Evolutionary conservation across 2,113 vertebrate species (phyloP).

Genomic region (Tyto alba): DNA sequence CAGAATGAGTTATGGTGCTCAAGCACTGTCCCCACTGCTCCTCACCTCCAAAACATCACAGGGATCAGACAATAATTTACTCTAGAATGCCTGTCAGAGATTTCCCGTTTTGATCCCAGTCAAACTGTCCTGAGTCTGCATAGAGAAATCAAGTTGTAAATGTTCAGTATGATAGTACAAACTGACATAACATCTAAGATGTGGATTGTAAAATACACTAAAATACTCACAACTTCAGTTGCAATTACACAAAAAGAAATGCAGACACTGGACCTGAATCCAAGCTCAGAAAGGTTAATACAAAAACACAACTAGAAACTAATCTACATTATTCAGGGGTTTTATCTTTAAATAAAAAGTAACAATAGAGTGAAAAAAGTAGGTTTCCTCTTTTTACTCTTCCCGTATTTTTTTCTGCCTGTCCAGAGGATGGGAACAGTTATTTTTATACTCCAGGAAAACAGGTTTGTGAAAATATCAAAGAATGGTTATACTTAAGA

Average conservation of each 20-base stretch:
- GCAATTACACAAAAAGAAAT: constrained; percentile 1
- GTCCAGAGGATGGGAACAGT: background rate
- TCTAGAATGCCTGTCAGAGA: background rate
- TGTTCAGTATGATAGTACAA: background rate
- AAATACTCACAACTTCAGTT: background rate
- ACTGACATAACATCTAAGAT: background rate
- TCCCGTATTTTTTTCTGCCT: background rate
- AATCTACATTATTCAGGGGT: background rate
- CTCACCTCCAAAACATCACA: background rate
- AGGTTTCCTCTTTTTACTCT: background rate
- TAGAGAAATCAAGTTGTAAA: background rate
- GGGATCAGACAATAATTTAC: background rate
- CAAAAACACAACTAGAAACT: background rate
- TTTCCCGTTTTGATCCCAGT: background rate
- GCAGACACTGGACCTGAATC: background rate
- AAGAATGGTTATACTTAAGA: background rate
- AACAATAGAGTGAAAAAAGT: background rate
- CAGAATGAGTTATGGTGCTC: background rate
- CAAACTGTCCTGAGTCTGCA: background rate
- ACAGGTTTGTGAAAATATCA: background rate
- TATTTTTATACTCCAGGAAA: background rate
- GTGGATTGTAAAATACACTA: background rate
- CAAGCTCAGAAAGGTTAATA: background rate
- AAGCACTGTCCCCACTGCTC: background rate
- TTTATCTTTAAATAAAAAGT: background rate